Conservation (phyloP, 2,797 vertebrate species). For the Molossus molossus region DNA sequence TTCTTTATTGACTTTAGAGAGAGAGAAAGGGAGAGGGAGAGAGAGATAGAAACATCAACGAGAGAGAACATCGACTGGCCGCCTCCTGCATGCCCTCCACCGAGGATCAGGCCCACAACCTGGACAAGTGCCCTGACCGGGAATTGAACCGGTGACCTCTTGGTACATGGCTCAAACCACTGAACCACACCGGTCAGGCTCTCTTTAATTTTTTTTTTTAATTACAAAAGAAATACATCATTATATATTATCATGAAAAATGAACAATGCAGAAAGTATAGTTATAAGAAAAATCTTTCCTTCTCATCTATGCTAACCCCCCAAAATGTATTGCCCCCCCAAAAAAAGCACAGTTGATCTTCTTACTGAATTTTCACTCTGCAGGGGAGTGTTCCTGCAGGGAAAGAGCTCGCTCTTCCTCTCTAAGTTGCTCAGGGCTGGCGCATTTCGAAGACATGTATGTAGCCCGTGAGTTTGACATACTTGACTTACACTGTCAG, state of each 20-base stretch:
- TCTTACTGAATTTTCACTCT: neutral
- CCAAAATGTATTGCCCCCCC: accelerated
- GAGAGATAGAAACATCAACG: neutral
- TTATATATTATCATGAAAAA: neutral
- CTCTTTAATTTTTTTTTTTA: neutral
- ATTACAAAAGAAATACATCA: neutral
- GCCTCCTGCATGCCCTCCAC: neutral
- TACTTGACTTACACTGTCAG: neutral
- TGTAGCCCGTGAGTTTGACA: neutral
- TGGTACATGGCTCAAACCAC: neutral
- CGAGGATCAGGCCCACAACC: neutral
- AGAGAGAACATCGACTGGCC: neutral
- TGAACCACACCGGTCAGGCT: neutral
- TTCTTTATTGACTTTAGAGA: neutral
- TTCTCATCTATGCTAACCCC: accelerated
- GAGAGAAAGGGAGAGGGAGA: neutral
- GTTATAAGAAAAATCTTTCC: neutral
- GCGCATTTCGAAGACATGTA: neutral
- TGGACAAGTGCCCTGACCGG: neutral
- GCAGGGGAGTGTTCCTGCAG: neutral
- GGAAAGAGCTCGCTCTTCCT: neutral
- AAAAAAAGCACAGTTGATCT: neutral
- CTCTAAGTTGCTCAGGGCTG: neutral
- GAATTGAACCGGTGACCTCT: neutral
- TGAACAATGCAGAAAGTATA: neutral